Evolutionary conservation across 2,113 vertebrate genomes (phyloP), one percentile per base, ranked within the genome.

Genomic region (Pluvianellus socialis): DNA sequence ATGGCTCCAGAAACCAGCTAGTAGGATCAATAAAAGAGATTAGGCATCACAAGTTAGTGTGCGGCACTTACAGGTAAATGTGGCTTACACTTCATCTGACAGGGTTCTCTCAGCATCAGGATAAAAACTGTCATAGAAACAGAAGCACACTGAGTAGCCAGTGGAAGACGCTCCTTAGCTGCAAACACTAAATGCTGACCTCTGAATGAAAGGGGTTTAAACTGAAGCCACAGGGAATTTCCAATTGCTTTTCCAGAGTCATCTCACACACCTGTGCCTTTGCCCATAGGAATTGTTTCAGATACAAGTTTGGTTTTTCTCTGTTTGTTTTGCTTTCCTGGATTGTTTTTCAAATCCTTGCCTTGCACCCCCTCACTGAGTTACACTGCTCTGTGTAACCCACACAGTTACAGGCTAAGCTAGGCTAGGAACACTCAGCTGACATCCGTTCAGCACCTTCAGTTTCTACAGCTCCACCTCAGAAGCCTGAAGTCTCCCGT

Each of bases 21-120:
- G 97, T 92, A 97, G 84, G 98, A 98, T 98, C 98, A 98, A 98
- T 98, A 98, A 98, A 98, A 98, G 95, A 98, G 98, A 98, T 98
- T 98, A 98, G 97, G 96, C 94, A 97, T 98, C 96, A 92, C 96
- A 97, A 95, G 95, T 81, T 90, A 92, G 95, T 94, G 63, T 96
- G 76, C 94, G 97, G 92, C 83, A 94, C 95, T 98, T 98, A 97
- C 96, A 98, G 97, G 96, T 97, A 98, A 98, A 98, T 96, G 97
- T 96, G 97, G 92, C 96, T 98, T 97, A 97, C 93, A 94, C 95
- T 96, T 98, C 95, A 97, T 95, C 94, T 97, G 95, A 97, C 96
- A 96, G 92, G 66, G 82, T 75, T 96, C 92, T 95, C 77, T 98
- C 87, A 83, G 95, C 93, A 97, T 92, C 75, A 91, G 94, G 93